These are phyloP conservation scores for Osmoderma eremita DNA, from an alignment of 2,888 invertebrate genomes.

Conservation along the genomic window DNA sequence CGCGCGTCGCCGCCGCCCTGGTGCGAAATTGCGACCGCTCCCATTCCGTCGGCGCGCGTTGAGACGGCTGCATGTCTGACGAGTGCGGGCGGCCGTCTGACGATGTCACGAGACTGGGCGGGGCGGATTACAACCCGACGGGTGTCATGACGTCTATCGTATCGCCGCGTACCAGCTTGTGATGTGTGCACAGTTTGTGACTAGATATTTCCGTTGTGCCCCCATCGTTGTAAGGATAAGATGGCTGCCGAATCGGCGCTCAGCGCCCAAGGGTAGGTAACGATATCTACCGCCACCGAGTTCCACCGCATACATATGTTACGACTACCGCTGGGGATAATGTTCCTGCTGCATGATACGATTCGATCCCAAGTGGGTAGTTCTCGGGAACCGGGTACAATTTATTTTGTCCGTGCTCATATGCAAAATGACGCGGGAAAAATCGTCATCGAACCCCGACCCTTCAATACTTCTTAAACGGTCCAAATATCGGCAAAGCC, in stretches of 20 bases:
- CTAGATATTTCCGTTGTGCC: slow-evolving; percentile 51
- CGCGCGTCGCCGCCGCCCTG: slow-evolving; percentile 63
- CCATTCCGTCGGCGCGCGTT: slow-evolving; percentile 69
- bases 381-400: slow-evolving; percentile 13
- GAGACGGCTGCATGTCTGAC: slow-evolving; percentile 63
- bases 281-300: slow-evolving; percentile 3
- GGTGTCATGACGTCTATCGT: slow-evolving; percentile 60
- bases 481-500: background rate
- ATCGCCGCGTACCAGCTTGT: slow-evolving; percentile 52
- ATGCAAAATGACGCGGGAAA: slow-evolving; percentile 25
- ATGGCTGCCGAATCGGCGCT: slow-evolving; percentile 60
- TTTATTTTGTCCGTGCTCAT: background rate
- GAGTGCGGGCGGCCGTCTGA: slow-evolving; percentile 62
- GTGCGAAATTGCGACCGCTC: slow-evolving; percentile 66
- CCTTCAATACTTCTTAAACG: background rate
- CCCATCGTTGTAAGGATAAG: slow-evolving; percentile 54
- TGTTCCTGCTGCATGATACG: background rate
- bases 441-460: background rate
- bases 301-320: slow-evolving; percentile 16
- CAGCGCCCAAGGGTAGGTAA: slow-evolving; percentile 58
- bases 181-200: slow-evolving; percentile 58
- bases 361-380: background rate
- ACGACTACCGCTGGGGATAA: background rate
- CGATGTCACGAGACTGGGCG: slow-evolving; percentile 64
- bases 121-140: slow-evolving; percentile 61